phyloP scores from a whole-genome alignment of 2,888 invertebrate species.

The Platerodrilus igneus region DNA sequence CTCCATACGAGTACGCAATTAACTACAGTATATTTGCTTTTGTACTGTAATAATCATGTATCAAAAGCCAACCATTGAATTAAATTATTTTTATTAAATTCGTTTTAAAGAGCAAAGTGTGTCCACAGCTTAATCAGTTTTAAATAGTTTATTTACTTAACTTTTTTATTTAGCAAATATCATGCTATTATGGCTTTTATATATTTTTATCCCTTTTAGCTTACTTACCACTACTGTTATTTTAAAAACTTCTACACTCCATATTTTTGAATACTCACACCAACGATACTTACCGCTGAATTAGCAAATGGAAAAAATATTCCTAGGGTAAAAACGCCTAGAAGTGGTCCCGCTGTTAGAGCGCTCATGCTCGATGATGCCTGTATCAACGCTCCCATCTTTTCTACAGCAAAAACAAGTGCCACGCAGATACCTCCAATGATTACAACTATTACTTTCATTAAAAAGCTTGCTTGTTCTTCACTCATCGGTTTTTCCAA shows the following conservation, averaged over 20 bases:
- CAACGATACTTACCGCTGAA: constrained; percentile 56
- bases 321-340: constrained; percentile 67
- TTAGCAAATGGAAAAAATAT: constrained; percentile 67
- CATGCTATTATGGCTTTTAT: background rate
- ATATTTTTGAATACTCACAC: too few species aligned
- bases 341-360: constrained; percentile 65
- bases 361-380: constrained; percentile 65
- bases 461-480: constrained; percentile 60
- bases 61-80: too few species aligned
- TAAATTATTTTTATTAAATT: too few species aligned
- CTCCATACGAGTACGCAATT: too few species aligned
- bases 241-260: too few species aligned
- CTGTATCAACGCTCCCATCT: constrained; percentile 65
- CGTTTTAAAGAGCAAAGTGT: too few species aligned
- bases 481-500: constrained; percentile 60
- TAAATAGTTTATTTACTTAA: too few species aligned
- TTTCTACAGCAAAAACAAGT: constrained; percentile 66
- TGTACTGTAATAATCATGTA: too few species aligned
- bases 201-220: too few species aligned
- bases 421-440: constrained; percentile 62
- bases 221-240: too few species aligned
- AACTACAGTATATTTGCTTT: too few species aligned
- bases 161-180: background rate
- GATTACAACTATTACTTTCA: constrained; percentile 65
- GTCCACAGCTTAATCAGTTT: too few species aligned